Percentiles rank a stretch among this genome's conserved stretches.
phyloP scores from a whole-genome alignment of 2,888 invertebrate species.

The Rhaphigaster nebulosa region DNA sequence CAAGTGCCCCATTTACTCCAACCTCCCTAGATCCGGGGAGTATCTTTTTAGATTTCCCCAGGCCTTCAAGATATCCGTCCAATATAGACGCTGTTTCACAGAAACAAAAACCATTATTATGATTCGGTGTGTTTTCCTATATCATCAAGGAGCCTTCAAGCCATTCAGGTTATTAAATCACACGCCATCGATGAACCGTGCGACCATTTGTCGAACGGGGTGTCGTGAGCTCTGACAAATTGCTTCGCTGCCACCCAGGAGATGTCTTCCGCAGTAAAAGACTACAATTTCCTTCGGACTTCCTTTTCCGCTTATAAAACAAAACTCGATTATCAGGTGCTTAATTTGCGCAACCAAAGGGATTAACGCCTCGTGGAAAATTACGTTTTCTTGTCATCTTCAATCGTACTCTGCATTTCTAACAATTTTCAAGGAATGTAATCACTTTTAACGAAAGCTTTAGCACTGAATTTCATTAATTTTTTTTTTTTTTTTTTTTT shows the following conservation, averaged over 20 bases:
- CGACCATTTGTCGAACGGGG: slow-evolving; percentile 23
- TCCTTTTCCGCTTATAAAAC: neutral
- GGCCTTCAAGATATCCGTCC: too few relatives aligned
- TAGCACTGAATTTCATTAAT: too few relatives aligned
- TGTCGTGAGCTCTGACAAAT: neutral
- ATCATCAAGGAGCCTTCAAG: neutral
- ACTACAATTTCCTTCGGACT: neutral
- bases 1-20: too few relatives aligned
- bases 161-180: slow-evolving; percentile 12
- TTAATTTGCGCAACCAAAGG: neutral
- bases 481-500: too few relatives aligned
- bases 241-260: neutral
- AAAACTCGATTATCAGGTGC: neutral
- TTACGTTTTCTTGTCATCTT: neutral
- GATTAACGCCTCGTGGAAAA: neutral
- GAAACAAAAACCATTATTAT: too few relatives aligned
- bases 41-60: too few relatives aligned
- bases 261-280: neutral
- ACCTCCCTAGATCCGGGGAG: too few relatives aligned
- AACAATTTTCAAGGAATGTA: neutral
- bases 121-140: neutral
- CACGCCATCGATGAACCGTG: neutral
- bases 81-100: too few relatives aligned
- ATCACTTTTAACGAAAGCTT: too few relatives aligned
- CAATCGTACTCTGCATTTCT: neutral